phyloP scores from a whole-genome alignment of 2,113 vertebrate species.

The Epinephelus lanceolatus region DNA sequence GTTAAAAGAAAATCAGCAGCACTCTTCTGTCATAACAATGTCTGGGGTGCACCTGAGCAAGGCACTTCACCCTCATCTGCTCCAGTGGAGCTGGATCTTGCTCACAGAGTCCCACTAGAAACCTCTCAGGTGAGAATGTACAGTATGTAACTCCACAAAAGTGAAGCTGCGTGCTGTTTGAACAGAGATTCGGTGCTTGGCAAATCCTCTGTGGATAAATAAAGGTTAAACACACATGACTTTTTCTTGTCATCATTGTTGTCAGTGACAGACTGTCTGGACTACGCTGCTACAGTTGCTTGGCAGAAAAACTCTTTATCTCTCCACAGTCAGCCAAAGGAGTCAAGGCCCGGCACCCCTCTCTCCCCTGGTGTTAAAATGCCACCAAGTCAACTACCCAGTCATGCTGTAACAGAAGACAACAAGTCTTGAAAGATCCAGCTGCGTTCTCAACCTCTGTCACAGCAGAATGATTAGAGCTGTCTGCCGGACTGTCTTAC shows the following conservation, averaged over 20 bases:
- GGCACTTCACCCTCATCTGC: slow-evolving; percentile 20
- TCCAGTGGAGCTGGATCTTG: slow-evolving; percentile 26
- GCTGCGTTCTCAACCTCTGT: slow-evolving; percentile 28
- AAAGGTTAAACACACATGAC: slow-evolving; percentile 56
- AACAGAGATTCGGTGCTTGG: slow-evolving; percentile 41
- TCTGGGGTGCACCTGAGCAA: slow-evolving; percentile 14
- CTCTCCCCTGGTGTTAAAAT: slow-evolving; percentile 21
- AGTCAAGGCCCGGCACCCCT: not conserved
- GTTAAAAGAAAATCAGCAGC: not conserved
- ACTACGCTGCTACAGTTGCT: not conserved
- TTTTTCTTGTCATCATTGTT: slow-evolving; percentile 37
- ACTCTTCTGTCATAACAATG: not conserved
- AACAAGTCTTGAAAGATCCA: slow-evolving; percentile 26
- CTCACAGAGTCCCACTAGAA: slow-evolving; percentile 1
- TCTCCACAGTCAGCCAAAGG: slow-evolving; percentile 10
- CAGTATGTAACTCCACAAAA: slow-evolving; percentile 19
- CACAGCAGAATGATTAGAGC: slow-evolving; percentile 11
- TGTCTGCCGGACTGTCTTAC: slow-evolving; percentile 13
- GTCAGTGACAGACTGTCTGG: slow-evolving; percentile 28
- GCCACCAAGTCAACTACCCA: not conserved
- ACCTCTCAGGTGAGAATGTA: slow-evolving; percentile 41
- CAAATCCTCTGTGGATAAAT: slow-evolving; percentile 38
- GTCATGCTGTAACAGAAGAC: slow-evolving; percentile 19
- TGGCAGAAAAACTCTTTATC: slow-evolving; percentile 22
- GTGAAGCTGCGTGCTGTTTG: slow-evolving; percentile 39